Conservation (phyloP, 2,888 invertebrate species). For the Pandemis cinnamomeana region DNA sequence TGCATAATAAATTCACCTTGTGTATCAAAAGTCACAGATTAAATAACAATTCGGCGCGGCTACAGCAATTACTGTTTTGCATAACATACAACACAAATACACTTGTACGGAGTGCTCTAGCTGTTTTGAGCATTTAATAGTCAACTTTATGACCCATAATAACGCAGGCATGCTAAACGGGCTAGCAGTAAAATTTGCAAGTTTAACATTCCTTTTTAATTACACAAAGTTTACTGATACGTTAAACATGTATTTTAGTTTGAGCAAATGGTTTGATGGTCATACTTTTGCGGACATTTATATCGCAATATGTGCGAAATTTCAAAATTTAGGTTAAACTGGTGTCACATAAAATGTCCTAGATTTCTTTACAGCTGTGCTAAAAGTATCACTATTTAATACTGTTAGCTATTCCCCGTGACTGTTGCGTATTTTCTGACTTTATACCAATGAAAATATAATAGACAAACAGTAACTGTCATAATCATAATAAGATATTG, state of each 20-base stretch:
- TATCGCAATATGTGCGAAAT: conserved; percentile 5
- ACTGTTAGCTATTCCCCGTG: not conserved
- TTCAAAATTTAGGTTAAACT: not conserved
- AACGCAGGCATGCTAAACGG: conserved; percentile 19
- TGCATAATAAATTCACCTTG: not conserved
- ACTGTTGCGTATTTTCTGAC: too few species aligned
- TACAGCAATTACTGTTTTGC: not conserved
- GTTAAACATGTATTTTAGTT: not conserved
- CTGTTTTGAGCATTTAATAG: conserved; percentile 22
- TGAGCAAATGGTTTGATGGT: not conserved
- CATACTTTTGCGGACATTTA: not conserved
- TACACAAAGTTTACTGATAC: not conserved
- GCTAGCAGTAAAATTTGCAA: conserved; percentile 5
- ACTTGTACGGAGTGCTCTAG: conserved; percentile 5
- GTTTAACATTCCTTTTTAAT: not conserved
- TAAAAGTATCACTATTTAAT: not conserved
- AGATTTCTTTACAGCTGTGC: not conserved
- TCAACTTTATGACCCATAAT: conserved; percentile 21
- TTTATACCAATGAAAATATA: too few species aligned
- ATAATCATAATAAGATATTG: too few species aligned
- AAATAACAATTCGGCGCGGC: not conserved
- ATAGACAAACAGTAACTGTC: too few species aligned
- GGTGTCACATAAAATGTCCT: not conserved
- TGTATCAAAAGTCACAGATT: not conserved
- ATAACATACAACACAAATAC: not conserved